These are phyloP conservation scores for Athrips mouffetella DNA, from an alignment of 2,888 invertebrate genomes.

Conservation along the genomic window DNA sequence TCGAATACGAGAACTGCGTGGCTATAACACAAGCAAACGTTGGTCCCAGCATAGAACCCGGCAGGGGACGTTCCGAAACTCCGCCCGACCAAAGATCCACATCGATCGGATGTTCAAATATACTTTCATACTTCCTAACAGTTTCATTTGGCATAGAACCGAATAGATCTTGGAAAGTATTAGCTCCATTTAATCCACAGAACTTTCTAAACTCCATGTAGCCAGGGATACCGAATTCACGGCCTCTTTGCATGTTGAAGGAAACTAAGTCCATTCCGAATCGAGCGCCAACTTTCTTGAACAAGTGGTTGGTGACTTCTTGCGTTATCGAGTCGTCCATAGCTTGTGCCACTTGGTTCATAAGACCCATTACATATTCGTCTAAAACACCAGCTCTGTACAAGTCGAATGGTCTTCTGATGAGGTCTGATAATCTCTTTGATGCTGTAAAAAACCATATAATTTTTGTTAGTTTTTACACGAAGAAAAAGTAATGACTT, in stretches of 20 bases:
- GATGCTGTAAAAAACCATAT: conserved; percentile 81
- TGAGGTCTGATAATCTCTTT: conserved; percentile 91
- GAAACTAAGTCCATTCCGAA: conserved; percentile 95
- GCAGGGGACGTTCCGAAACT: conserved; percentile 92
- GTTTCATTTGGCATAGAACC: conserved; percentile 94
- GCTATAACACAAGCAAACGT: conserved; percentile 97
- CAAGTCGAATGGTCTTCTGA: conserved; percentile 92
- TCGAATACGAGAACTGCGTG: conserved; percentile 92
- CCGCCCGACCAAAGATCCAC: conserved; percentile 97
- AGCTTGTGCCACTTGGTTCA: conserved; percentile 96
- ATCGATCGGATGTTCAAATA: conserved; percentile 93
- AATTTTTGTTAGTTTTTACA: too few relatives aligned
- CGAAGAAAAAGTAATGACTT: too few relatives aligned
- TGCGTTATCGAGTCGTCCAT: conserved; percentile 96
- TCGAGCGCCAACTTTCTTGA: conserved; percentile 87
- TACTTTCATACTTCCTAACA: conserved; percentile 87
- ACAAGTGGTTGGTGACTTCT: conserved; percentile 94
- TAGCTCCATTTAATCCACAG: conserved; percentile 89
- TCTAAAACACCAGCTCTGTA: conserved; percentile 94
- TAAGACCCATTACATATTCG: conserved; percentile 94
- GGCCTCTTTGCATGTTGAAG: conserved; percentile 95
- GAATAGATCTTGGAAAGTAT: conserved; percentile 87
- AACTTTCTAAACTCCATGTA: conserved; percentile 96
- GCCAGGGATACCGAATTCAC: conserved; percentile 94
- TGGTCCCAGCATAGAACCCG: conserved; percentile 95